Conservation (phyloP, 2,888 invertebrate genomes). For the Agriopis leucophaearia region DNA sequence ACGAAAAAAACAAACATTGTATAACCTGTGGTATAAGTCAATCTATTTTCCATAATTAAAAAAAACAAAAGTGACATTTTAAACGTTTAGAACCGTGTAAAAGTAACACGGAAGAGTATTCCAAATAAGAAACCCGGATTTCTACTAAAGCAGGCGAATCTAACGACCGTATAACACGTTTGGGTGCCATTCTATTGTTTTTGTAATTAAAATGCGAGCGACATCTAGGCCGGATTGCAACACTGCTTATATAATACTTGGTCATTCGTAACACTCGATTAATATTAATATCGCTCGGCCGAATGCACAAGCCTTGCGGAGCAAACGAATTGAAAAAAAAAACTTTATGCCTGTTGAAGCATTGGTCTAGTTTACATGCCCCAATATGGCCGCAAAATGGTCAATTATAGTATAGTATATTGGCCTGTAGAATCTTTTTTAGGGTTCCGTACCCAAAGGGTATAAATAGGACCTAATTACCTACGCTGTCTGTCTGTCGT, state of each 20-base stretch:
- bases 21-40: too few species aligned
- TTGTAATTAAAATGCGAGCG: conserved; percentile 25
- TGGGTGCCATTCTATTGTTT: conserved; percentile 13
- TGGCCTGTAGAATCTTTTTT: too few species aligned
- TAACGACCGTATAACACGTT: conserved; percentile 4
- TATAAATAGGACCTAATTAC: too few species aligned
- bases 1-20: neutral
- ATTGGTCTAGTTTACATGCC: neutral
- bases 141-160: conserved; percentile 5
- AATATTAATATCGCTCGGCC: conserved; percentile 3
- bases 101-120: conserved; percentile 8
- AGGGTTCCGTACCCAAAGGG: too few species aligned
- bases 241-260: conserved; percentile 14
- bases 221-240: conserved; percentile 15
- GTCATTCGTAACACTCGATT: conserved; percentile 11
- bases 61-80: neutral
- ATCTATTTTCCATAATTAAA: neutral
- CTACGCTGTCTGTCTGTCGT: too few species aligned
- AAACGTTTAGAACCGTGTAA: neutral
- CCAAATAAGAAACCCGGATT: conserved; percentile 2
- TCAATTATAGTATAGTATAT: too few species aligned
- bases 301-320: conserved; percentile 6
- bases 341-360: neutral
- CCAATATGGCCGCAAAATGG: too few species aligned
- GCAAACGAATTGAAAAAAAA: neutral